Conservation (phyloP, 2,113 vertebrate genomes). For the Microtus pennsylvanicus region DNA sequence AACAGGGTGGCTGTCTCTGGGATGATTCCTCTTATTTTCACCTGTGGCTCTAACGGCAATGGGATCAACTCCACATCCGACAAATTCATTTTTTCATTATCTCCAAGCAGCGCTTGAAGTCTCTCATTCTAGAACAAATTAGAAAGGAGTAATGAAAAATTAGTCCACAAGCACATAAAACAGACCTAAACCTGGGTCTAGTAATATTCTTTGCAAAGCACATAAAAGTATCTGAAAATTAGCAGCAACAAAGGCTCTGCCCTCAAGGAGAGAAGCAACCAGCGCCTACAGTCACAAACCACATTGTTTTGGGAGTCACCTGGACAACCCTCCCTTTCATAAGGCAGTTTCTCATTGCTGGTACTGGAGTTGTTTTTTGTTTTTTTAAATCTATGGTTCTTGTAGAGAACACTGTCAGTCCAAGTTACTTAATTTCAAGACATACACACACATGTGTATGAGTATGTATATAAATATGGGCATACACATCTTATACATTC, state of each 20-base stretch:
- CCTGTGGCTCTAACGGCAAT: conserved; percentile 96
- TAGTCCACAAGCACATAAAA: not conserved
- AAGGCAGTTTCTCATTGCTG: not conserved
- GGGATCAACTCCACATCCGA: conserved; percentile 98
- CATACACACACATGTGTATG: not conserved
- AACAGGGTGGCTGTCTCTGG: conserved; percentile 98
- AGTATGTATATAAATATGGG: not conserved
- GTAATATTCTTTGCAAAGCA: conserved; percentile 24
- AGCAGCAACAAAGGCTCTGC: not conserved
- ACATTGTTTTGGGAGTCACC: not conserved
- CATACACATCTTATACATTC: too few relatives aligned
- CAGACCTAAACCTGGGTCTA: not conserved
- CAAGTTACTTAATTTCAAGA: too few relatives aligned
- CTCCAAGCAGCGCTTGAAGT: conserved; percentile 95
- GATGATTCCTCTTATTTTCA: conserved; percentile 96
- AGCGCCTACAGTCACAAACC: not conserved
- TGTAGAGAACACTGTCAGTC: not conserved
- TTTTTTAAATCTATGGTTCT: too few relatives aligned
- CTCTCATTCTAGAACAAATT: conserved; percentile 92
- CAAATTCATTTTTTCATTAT: conserved; percentile 98
- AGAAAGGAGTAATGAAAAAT: conserved; percentile 31
- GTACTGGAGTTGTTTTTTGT: too few relatives aligned
- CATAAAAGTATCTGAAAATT: not conserved
- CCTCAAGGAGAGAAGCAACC: not conserved
- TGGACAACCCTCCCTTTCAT: not conserved